A percentile compares a stretch with the other conserved stretches of the same genome.
These are phyloP conservation scores for Luperina testacea DNA, from an alignment of 2,888 invertebrate species.

Conservation along the genomic window DNA sequence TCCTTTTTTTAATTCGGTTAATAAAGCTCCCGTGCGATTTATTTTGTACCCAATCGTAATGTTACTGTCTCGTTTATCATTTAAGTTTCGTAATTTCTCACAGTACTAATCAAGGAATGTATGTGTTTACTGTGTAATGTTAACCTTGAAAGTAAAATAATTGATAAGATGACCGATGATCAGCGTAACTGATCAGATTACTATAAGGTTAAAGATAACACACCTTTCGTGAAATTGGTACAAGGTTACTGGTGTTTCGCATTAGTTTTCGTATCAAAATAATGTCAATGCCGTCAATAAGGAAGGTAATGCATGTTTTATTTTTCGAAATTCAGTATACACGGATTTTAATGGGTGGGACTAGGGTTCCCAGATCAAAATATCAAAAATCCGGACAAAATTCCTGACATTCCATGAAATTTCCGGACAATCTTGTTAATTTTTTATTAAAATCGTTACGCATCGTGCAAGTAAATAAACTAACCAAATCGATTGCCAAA, in stretches of 20 bases:
- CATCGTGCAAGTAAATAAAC: too few relatives aligned
- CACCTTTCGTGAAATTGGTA: constrained; percentile 74
- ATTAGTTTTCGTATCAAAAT: constrained; percentile 73
- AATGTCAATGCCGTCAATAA: constrained; percentile 78
- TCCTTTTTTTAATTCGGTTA: too few relatives aligned
- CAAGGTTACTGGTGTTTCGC: constrained; percentile 80
- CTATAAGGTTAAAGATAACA: constrained; percentile 75
- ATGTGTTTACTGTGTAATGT: constrained; percentile 10
- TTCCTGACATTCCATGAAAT: too few relatives aligned
- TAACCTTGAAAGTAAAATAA: constrained; percentile 70
- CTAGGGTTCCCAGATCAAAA: too few relatives aligned
- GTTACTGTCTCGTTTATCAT: constrained; percentile 36
- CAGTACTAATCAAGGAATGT: constrained; percentile 38
- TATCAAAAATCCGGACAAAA: too few relatives aligned
- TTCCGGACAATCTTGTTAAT: too few relatives aligned
- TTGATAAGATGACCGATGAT: constrained; percentile 69
- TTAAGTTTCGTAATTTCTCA: constrained; percentile 55
- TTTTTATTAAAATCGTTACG: too few relatives aligned
- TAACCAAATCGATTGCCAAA: too few relatives aligned
- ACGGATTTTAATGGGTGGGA: neutral
- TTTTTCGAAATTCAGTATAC: neutral
- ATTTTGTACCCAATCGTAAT: neutral
- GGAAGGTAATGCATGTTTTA: neutral
- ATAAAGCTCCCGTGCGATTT: neutral
- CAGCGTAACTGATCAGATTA: constrained; percentile 68